Evolutionary conservation across 2,113 vertebrate genomes (phyloP), one percentile per base, ranked within the genome.

Genomic region (Microcebus ravelobensis): DNA sequence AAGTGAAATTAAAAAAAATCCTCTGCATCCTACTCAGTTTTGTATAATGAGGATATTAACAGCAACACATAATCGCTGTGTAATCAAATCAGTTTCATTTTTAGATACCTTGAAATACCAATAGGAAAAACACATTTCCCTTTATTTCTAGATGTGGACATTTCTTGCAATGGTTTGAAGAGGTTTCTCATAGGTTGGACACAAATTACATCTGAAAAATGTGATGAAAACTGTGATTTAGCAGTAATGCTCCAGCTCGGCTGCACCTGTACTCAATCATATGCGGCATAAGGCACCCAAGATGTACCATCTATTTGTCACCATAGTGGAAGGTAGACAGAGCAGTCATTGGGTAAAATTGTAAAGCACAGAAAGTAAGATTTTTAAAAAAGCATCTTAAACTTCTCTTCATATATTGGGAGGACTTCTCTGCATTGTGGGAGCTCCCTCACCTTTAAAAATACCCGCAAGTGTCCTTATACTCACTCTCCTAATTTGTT

Each of bases 121-220:
- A 50, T 31, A 87, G 77, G 57, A 77, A 93, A 81, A 45, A 42
- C 50, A 55, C 3, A 45, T 73, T 91, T 90, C n/a, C 12, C 34
- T 93, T 95, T 92, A 76, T 76, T 82, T 95, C 91, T 94, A 79
- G 77, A 96, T 68, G 12, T 6, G 42, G 73, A 31, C 23, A 4
- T 81, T 91, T 88, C 29, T 77, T 79, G 67, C 7, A 39, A 0
- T 88, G 34, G 1, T 70, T 87, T 84, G 13, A 87, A 96, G n/a
- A 50, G 5, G 18, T 79, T 59, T 89, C 55, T 96, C 52, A 45
- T n/a, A 65, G 77, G 29, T 48, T 70, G 36, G 31, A 63, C 90
- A 76, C 34, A 91, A 94, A 87, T 92, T 85, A 85, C 61, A 48
- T 45, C 45, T 97, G 89, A 42, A 73, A 95, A 95, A 82, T 88